Conservation (phyloP, 2,113 vertebrate species). For the Aldabrachelys gigantea region DNA sequence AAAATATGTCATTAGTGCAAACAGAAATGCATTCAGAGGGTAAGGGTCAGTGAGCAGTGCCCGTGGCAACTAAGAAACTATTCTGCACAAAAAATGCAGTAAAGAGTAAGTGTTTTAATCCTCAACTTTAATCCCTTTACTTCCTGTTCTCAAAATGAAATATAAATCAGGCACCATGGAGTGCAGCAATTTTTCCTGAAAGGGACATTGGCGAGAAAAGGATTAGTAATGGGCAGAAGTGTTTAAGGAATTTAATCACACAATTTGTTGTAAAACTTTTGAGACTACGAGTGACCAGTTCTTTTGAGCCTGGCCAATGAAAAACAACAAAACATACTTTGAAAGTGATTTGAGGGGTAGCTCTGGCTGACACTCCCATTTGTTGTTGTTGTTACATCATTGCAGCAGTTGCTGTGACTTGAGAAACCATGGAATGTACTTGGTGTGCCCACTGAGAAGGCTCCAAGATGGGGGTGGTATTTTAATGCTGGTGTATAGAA, state of each 20-base stretch:
- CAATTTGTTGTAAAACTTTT: constrained; percentile 80
- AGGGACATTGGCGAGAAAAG: constrained; percentile 74
- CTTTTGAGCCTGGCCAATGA: constrained; percentile 69
- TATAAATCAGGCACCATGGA: constrained; percentile 80
- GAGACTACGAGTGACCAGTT: constrained; percentile 65
- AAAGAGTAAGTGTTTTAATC: constrained; percentile 85
- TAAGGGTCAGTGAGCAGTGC: constrained; percentile 76
- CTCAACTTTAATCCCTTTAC: constrained; percentile 81
- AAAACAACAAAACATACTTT: constrained; percentile 65
- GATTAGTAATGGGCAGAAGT: constrained; percentile 78
- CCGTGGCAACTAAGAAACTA: constrained; percentile 81
- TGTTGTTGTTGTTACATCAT: constrained; percentile 54
- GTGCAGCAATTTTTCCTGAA: constrained; percentile 78
- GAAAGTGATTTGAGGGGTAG: constrained; percentile 51
- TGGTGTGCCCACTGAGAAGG: neutral
- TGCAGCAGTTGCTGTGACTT: neutral
- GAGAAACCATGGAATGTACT: neutral
- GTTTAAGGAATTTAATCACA: constrained; percentile 81
- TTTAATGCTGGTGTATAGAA: neutral
- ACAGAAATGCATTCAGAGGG: constrained; percentile 67
- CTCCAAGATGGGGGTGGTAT: rapidly evolving
- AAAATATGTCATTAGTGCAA: constrained; percentile 77
- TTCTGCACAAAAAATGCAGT: constrained; percentile 74
- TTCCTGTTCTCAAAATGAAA: constrained; percentile 85
- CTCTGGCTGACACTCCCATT: constrained; percentile 12